Percentiles rank a stretch among this genome's conserved stretches.
Evolutionary conservation across 2,113 vertebrate genomes (phyloP).

Genomic region (Tupaia tana): DNA sequence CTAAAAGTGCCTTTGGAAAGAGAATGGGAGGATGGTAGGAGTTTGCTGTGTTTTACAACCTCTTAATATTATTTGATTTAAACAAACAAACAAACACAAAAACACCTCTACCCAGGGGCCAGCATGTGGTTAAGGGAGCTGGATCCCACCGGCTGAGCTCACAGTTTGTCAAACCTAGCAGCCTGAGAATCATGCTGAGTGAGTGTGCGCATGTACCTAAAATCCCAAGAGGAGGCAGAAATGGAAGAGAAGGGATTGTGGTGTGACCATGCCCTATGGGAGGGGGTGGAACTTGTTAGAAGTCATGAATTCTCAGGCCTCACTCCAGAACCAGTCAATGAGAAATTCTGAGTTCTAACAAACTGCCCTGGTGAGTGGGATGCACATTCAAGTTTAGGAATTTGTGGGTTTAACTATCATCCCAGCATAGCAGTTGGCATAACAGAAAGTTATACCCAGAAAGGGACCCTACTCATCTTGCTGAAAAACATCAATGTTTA

Average conservation of each 20-base stretch:
- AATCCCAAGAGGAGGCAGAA: too few species aligned
- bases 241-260: too few species aligned
- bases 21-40: not conserved
- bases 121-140: too few species aligned
- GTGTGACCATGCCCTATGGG: too few species aligned
- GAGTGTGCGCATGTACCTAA: too few species aligned
- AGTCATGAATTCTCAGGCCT: not conserved
- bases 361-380: not conserved
- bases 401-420: not conserved
- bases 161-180: too few species aligned
- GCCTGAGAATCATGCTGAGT: too few species aligned
- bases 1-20: not conserved
- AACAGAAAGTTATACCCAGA: not conserved
- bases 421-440: not conserved
- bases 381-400: not conserved
- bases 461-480: not conserved
- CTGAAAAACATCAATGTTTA: too few species aligned
- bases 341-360: not conserved
- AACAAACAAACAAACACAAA: too few species aligned
- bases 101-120: too few species aligned
- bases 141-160: too few species aligned
- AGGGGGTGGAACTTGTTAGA: not conserved
- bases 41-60: not conserved
- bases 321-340: not conserved
- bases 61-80: not conserved